Conservation (phyloP, 2,797 vertebrate species). For the Danionella dracula region DNA sequence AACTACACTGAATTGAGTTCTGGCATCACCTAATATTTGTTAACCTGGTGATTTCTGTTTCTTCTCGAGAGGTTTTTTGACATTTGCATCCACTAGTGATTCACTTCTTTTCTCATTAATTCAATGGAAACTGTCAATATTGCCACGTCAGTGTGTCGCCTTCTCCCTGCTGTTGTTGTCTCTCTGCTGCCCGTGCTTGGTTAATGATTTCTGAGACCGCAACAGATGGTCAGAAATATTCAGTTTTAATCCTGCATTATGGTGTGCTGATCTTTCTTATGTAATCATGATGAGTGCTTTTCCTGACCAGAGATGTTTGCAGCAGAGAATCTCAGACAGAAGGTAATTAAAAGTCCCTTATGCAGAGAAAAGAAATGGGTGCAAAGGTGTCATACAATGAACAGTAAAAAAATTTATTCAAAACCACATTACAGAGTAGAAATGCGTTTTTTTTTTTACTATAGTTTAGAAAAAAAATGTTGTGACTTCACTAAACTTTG, state of each 20-base stretch:
- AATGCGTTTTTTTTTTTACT: too few species aligned
- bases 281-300: background rate
- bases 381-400: too few species aligned
- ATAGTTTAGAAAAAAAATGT: too few species aligned
- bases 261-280: conserved; percentile 12
- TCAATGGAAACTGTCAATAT: background rate
- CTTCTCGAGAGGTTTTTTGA: background rate
- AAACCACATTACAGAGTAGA: too few species aligned
- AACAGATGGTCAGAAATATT: conserved; percentile 27
- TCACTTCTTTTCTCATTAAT: background rate
- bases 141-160: conserved; percentile 4
- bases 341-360: too few species aligned
- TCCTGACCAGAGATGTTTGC: background rate
- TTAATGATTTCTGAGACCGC: conserved; percentile 26
- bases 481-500: too few species aligned
- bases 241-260: conserved; percentile 15
- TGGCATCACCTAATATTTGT: too few species aligned
- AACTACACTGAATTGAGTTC: too few species aligned
- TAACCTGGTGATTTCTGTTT: background rate
- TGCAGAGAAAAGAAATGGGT: too few species aligned
- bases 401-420: too few species aligned
- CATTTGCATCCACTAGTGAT: background rate
- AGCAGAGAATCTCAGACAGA: background rate
- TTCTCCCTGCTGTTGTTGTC: background rate
- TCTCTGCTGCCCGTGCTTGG: background rate